Percentiles rank a stretch among this genome's conserved stretches.
These are phyloP conservation scores for Endotricha flammealis DNA, from an alignment of 2,888 invertebrate species.

Conservation along the genomic window DNA sequence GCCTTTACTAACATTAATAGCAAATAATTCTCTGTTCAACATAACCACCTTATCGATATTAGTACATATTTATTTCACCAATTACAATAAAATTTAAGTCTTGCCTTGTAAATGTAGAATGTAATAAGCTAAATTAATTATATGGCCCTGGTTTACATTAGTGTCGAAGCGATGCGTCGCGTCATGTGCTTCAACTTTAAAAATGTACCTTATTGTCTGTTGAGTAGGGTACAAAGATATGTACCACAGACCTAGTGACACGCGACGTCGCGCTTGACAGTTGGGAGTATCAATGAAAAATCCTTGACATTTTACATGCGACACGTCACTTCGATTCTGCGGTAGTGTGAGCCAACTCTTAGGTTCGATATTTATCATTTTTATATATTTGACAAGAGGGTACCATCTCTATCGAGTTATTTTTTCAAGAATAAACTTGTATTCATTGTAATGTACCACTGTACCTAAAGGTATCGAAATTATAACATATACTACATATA, in stretches of 20 bases:
- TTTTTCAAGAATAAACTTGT: conserved; percentile 2
- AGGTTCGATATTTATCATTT: conserved; percentile 5
- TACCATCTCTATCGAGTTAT: conserved; percentile 9
- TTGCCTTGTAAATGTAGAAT: conserved; percentile 8
- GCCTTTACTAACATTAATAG: conserved; percentile 6
- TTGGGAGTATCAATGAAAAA: no score
- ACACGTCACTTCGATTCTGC: no score
- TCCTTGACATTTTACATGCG: no score
- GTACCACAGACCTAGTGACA: no score
- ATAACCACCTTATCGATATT: not conserved
- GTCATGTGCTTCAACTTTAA: no score
- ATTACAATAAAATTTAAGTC: conserved; percentile 4
- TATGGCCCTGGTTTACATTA: no score
- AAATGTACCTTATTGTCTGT: no score
- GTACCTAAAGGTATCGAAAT: conserved; percentile 13
- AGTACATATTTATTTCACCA: not conserved
- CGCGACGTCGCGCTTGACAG: no score
- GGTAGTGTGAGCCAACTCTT: no score
- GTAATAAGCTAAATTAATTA: not conserved
- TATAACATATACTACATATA: not conserved
- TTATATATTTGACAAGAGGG: conserved; percentile 10
- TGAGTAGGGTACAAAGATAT: no score
- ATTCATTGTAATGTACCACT: not conserved
- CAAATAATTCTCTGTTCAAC: not conserved
- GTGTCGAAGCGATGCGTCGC: no score